A percentile compares a stretch with the other conserved stretches of the same genome.
These are phyloP conservation scores for Heterotilapia buettikoferi DNA, from an alignment of 2,113 vertebrate genomes.

Conservation along the genomic window DNA sequence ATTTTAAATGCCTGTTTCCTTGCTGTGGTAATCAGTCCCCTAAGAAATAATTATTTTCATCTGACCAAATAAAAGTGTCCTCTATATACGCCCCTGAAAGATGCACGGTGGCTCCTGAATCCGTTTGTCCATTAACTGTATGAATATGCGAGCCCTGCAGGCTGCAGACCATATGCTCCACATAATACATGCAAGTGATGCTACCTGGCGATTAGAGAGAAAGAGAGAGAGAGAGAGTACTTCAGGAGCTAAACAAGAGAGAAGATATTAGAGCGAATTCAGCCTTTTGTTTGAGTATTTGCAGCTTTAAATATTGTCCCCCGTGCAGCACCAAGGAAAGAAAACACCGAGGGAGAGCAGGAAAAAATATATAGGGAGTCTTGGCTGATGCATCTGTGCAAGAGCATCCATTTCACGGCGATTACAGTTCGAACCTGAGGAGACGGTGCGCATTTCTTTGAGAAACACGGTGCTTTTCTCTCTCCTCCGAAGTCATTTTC, in stretches of 20 bases:
- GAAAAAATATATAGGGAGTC: not conserved
- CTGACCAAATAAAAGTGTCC: not conserved
- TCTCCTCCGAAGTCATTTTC: slow-evolving; percentile 43
- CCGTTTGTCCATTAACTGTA: not conserved
- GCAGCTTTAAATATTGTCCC: not conserved
- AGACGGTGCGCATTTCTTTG: slow-evolving; percentile 35
- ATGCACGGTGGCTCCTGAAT: not conserved
- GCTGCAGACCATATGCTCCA: slow-evolving; percentile 27
- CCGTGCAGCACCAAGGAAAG: not conserved
- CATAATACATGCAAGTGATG: slow-evolving; percentile 23
- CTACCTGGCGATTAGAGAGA: slow-evolving; percentile 7
- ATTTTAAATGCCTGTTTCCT: not conserved
- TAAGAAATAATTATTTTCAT: not conserved
- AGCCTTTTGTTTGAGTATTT: not conserved
- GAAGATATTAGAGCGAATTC: not conserved
- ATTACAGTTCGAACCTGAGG: slow-evolving; percentile 35
- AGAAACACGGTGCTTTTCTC: not conserved
- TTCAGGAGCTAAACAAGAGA: slow-evolving; percentile 3
- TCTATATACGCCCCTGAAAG: not conserved
- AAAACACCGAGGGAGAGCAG: not conserved
- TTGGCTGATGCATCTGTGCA: slow-evolving; percentile 46
- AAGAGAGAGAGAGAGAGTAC: not conserved
- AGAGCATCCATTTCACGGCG: slow-evolving; percentile 65
- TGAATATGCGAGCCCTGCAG: not conserved
- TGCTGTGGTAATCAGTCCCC: not conserved